These are phyloP conservation scores for Scomberomorus guttatus DNA, from an alignment of 2,797 vertebrate genomes.

Conservation along the genomic window DNA sequence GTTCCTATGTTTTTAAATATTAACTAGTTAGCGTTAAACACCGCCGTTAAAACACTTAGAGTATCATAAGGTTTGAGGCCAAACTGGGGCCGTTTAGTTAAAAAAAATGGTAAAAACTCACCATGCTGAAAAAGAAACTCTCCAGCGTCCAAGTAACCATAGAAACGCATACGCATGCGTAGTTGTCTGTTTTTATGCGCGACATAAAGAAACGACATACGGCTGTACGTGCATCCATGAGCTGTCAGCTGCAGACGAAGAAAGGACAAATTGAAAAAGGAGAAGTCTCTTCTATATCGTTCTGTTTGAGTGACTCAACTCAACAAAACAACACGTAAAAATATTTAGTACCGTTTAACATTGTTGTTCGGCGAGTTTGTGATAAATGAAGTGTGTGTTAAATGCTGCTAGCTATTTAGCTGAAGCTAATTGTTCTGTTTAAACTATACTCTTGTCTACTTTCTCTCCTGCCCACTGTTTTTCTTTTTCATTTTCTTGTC, in stretches of 20 bases:
- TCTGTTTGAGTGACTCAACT: background rate
- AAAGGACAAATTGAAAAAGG: constrained; percentile 28
- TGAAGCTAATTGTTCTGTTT: background rate
- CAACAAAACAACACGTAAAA: background rate
- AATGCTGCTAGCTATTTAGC: constrained; percentile 11
- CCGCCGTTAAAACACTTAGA: background rate
- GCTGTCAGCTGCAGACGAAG: too few species aligned
- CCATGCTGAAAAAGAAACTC: constrained; percentile 49
- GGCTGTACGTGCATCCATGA: constrained; percentile 9
- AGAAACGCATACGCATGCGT: constrained; percentile 63
- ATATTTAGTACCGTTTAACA: background rate
- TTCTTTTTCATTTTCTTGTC: background rate
- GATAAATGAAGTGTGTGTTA: background rate
- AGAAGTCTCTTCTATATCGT: rapidly evolving
- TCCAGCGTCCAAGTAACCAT: constrained; percentile 63
- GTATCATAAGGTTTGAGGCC: background rate
- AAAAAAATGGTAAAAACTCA: constrained; percentile 45
- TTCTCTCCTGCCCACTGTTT: background rate
- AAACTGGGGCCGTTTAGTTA: background rate
- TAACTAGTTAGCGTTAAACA: background rate
- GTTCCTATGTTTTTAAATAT: background rate
- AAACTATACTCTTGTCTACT: too few species aligned
- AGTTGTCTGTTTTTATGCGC: constrained; percentile 58
- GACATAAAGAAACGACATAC: constrained; percentile 55
- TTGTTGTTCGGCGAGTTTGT: background rate